Base-by-base conservation (phyloP, 2,113 vertebrate genomes). In the Eudyptes chrysolophus region DNA sequence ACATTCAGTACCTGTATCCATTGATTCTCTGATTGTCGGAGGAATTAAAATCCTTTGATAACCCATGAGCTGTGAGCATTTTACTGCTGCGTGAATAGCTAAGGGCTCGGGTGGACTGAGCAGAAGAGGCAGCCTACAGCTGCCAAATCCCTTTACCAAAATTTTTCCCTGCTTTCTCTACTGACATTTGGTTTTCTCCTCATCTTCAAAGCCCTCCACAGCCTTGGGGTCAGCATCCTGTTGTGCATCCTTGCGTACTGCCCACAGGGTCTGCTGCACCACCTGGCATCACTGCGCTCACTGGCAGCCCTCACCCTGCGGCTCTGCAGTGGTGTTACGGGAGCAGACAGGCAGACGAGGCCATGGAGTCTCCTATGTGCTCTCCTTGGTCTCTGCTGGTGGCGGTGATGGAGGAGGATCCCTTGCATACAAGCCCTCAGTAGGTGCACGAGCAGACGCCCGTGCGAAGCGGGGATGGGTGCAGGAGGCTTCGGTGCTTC, bases 221-320 rank as follows among this genome's bases (percentile, higher is more conserved):
- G n/a, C 44, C 19, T 70, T 40, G 61, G 3, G 0, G 32, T 20
- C 6, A 3, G 25, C 46, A 65, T 75, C 44, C 61, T 70, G 92
- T 6, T 0, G 0, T 69, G 70, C 60, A 54, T 49, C 32, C 38
- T 49, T 18, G 0, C 0, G 0, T 62, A 25, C 36, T 68, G 58
- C 54, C 62, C 42, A 16, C 3, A 9, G 42, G 49, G 38, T 54
- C 44, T 70, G 34, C 61, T 44, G 30, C 14, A 6, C 20, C 8
- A 3, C 34, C n/a, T 0, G 0, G 48, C 4, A 5, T 52, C 62
- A 36, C 52, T 2, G 5, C 0, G 0, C 40, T 57, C 12, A 15
- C 62, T 25, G 29, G 22, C 70, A 69, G 52, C 65, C 34, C 58
- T 77, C 8, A 2, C 13, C 34, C 58, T 24, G 26, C 0, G 0